Evolutionary conservation across 53 echinoderm and acorn worm species (phyloP).

Genomic region (Astropecten irregularis): DNA sequence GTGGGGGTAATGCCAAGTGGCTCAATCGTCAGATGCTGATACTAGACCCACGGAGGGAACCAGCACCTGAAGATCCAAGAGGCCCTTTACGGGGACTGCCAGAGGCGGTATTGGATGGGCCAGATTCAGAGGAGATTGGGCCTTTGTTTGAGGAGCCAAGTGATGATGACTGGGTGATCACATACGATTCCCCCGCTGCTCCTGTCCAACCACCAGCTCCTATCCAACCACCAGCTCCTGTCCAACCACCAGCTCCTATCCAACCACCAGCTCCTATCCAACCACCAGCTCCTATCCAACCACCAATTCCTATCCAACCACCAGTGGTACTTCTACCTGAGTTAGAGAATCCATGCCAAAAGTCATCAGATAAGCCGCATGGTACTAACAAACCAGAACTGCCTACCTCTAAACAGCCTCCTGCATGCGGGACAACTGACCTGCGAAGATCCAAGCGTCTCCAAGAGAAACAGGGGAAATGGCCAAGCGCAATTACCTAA

Average conservation of each 20-base stretch:
- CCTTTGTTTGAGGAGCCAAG: too few relatives aligned
- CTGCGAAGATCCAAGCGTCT: neutral
- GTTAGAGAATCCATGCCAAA: too few relatives aligned
- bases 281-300: too few relatives aligned
- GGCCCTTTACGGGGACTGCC: too few relatives aligned
- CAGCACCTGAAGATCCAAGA: neutral
- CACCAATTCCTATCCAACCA: too few relatives aligned
- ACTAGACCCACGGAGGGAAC: neutral
- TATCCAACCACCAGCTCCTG: neutral
- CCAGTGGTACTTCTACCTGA: too few relatives aligned
- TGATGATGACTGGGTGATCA: neutral
- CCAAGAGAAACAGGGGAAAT: neutral
- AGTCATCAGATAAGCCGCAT: too few relatives aligned
- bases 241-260: neutral
- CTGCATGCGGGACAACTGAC: neutral
- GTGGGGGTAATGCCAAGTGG: neutral
- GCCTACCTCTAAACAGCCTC: neutral
- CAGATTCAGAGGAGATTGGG: too few relatives aligned
- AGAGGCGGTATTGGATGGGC: too few relatives aligned
- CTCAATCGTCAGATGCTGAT: neutral
- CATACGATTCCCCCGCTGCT: neutral
- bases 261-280: too few relatives aligned
- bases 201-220: neutral
- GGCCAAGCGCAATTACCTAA: neutral
- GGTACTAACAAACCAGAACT: too few relatives aligned